phyloP scores from a whole-genome alignment of 1,140 invertebrate genomes.

The Bursaphelenchus mucronatus region DNA sequence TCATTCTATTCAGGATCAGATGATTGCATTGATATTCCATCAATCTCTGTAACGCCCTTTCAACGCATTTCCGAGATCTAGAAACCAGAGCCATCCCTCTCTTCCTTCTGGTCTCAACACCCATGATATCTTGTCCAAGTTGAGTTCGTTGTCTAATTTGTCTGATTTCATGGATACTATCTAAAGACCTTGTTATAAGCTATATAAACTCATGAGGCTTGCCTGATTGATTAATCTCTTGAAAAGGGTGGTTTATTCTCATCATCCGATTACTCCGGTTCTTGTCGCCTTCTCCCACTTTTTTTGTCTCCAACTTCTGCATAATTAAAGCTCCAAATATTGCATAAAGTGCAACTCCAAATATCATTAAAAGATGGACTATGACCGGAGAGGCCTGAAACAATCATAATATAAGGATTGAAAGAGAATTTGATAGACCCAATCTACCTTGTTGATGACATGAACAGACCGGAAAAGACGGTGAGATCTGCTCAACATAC shows the following conservation, averaged over 20 bases:
- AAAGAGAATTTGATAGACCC: background rate
- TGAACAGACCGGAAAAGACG: constrained; percentile 12
- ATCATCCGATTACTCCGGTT: background rate
- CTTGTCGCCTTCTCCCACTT: constrained; percentile 6
- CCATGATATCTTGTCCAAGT: background rate
- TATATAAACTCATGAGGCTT: background rate
- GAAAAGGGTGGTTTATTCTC: background rate
- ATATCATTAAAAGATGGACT: constrained; percentile 47
- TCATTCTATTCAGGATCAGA: constrained; percentile 22
- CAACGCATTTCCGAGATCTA: constrained; percentile 32
- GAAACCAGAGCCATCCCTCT: constrained; percentile 25
- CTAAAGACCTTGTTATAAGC: constrained; percentile 4
- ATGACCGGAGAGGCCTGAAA: constrained; percentile 45
- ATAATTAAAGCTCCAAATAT: constrained; percentile 43
- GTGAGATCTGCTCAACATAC: constrained; percentile 12
- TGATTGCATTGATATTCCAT: constrained; percentile 24
- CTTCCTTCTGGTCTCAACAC: constrained; percentile 7
- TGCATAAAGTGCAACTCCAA: constrained; percentile 27
- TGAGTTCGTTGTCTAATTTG: constrained; percentile 9
- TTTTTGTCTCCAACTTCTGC: constrained; percentile 40
- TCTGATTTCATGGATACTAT: constrained; percentile 4
- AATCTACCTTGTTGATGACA: constrained; percentile 14
- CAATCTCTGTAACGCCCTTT: constrained; percentile 24
- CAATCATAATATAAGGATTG: background rate
- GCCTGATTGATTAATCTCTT: background rate